Base-by-base conservation (phyloP, 2,797 vertebrate genomes). In the Poliocrania exsul region DNA sequence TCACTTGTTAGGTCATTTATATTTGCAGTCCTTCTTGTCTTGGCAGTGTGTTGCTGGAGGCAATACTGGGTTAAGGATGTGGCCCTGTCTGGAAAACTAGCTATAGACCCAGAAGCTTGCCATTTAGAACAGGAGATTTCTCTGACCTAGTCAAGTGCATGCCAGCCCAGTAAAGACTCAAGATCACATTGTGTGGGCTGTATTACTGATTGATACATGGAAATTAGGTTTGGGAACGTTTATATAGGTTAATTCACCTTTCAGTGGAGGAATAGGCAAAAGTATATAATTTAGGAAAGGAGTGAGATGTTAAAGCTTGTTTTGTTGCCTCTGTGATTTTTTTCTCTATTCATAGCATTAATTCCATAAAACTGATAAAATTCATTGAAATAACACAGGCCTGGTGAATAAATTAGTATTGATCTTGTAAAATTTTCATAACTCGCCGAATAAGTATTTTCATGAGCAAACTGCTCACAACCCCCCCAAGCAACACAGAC, bases 141-240 rank as follows among this genome's bases (percentile, higher is more conserved):
- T 64, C 51, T 86, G 33, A 5, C 81, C 61, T 62, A 47, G 28
- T 81, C 33, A 58, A 74, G 25, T 21, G 9, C 12, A 2, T 49
- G 9, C 28, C 47, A 66, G 26, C 7, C 13, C 14, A 1, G 42
- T 79, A 50, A 87, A 61, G 57, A 25, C 49, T 85, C 16, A 17
- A 26, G n/a, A 42, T 73, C 3, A 0, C 0, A 0, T 38, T 85
- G 80, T 70, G 31, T 20, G 5, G 56, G 21, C 19, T 56, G 1
- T 42, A 8, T 54, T 69, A 69, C 13, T 8, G 40, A 75, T 12
- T 31, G 54, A 49, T 64, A 21, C 3, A 19, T 65, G 38, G 47
- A 77, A 81, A 69, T 69, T 13, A 73, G 51, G 21, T 53, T 74
- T 78, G 72, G 65, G 26, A 67, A 38, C 53, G 16, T 56, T 81